These are phyloP conservation scores for Erythrolamprus reginae DNA, from an alignment of 2,113 vertebrate species.

Conservation along the genomic window DNA sequence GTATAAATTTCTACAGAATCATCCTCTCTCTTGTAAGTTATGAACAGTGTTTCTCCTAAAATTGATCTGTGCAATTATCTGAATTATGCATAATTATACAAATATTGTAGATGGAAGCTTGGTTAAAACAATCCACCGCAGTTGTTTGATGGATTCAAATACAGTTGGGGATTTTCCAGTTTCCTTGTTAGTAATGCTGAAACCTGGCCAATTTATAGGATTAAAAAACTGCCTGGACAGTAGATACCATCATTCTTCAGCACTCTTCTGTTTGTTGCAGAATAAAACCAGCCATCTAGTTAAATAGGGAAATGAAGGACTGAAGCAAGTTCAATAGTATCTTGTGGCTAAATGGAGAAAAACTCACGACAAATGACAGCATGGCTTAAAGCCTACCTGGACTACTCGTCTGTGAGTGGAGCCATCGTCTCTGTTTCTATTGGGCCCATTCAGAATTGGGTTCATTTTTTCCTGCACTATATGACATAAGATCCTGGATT, in stretches of 20 bases:
- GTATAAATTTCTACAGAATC: background rate
- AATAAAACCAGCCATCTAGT: background rate
- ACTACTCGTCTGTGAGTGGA: background rate
- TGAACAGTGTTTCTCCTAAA: background rate
- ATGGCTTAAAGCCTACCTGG: background rate
- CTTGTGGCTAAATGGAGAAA: background rate
- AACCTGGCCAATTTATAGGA: background rate
- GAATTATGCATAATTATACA: background rate
- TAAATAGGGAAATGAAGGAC: background rate
- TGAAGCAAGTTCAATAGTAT: background rate
- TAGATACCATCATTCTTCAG: background rate
- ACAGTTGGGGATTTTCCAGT: background rate
- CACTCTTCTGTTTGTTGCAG: background rate
- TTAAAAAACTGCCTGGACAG: background rate
- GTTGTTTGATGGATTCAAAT: background rate
- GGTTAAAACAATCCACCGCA: background rate
- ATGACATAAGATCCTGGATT: background rate
- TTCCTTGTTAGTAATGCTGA: background rate
- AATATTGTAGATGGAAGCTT: background rate
- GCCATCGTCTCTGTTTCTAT: background rate
- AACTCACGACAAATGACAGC: background rate
- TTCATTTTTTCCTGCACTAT: background rate
- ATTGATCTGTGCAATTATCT: background rate
- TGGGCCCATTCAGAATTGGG: background rate
- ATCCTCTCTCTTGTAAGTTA: background rate